phyloP scores from a whole-genome alignment of 1,140 invertebrate species.

The fruit fly (Drosophila melanogaster) region Release_6_plus_ISO1_MT NC_004354.4:20003001-20003500 shows the following conservation, averaged over 20 bases:
- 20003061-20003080: not conserved
- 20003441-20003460: constrained; percentile 69
- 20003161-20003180: too few relatives aligned
- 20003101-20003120: constrained; percentile 1
- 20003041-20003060: not conserved
- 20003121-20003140: not conserved
- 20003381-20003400: not conserved
- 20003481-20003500: constrained; percentile 75
- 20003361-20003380: constrained; percentile 32
- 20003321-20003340: constrained; percentile 82
- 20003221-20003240: constrained; percentile 8
- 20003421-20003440: constrained; percentile 7
- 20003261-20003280: constrained; percentile 53
- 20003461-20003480: constrained; percentile 81
- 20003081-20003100: not conserved
- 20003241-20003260: not conserved
- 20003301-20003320: constrained; percentile 83
- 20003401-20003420: not conserved
- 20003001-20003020: not conserved
- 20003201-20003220: constrained; percentile 5
- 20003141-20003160: constrained; percentile 1
- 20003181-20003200: constrained; percentile 22
- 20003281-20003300: constrained; percentile 81
- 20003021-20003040: constrained; percentile 10
- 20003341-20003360: constrained; percentile 62